Conservation (phyloP, 2,888 invertebrate genomes). For the Ornithoptera priamus region DNA sequence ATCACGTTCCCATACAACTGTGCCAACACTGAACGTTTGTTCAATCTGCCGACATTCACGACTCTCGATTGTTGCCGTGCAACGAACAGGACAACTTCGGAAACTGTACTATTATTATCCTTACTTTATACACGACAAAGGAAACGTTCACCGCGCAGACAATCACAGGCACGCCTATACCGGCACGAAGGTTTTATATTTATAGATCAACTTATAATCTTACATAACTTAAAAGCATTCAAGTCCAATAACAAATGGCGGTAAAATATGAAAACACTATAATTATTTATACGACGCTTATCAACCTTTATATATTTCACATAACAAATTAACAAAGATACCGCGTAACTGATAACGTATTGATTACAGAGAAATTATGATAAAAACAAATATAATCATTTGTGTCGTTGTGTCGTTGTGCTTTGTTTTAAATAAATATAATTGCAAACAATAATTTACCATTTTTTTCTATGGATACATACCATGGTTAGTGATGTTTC, state of each 20-base stretch:
- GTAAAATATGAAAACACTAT: background rate
- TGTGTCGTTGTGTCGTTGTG: no score
- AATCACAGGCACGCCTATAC: background rate
- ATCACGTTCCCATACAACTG: slow-evolving; percentile 13
- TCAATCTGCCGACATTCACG: slow-evolving; percentile 2
- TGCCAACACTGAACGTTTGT: slow-evolving; percentile 8
- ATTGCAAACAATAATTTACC: background rate
- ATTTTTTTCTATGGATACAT: background rate
- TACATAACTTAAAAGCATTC: no score
- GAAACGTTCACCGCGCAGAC: background rate
- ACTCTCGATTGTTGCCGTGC: slow-evolving; percentile 2
- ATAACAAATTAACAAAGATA: slow-evolving; percentile 23
- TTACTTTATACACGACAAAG: no score
- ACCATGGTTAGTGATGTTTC: no score
- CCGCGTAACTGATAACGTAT: slow-evolving; percentile 9
- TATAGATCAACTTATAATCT: background rate
- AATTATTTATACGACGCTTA: background rate
- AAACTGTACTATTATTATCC: background rate
- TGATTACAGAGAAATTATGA: slow-evolving; percentile 21
- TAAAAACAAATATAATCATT: background rate
- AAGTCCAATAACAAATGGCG: no score
- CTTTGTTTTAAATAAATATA: background rate
- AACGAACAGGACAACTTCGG: background rate
- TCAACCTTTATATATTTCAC: slow-evolving; percentile 1
- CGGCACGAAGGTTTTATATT: background rate